Conservation (phyloP, 2,888 invertebrate genomes). For the Spodoptera picta region DNA sequence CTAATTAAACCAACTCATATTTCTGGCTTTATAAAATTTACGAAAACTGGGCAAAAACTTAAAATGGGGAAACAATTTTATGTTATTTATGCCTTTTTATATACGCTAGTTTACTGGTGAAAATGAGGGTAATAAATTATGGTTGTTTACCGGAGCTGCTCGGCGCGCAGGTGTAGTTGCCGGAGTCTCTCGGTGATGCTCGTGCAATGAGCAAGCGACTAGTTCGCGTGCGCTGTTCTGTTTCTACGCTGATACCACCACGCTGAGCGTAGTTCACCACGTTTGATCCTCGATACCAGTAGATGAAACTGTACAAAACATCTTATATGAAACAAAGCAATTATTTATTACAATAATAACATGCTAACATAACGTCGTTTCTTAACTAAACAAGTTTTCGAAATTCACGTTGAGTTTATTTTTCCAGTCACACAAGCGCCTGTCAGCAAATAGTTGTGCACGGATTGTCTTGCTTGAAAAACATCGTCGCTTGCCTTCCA, state of each 20-base stretch:
- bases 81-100: conserved; percentile 8
- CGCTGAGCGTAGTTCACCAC: conserved; percentile 95
- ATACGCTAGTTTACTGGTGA: not conserved
- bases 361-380: too few relatives aligned
- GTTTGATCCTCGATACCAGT: conserved; percentile 95
- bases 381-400: conserved; percentile 1
- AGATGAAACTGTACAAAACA: conserved; percentile 88
- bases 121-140: conserved; percentile 4
- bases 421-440: conserved; percentile 19
- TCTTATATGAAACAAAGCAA: too few relatives aligned
- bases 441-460: conserved; percentile 40
- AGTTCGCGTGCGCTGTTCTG: conserved; percentile 95
- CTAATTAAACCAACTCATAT: conserved; percentile 44
- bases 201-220: conserved; percentile 95
- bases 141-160: conserved; percentile 90
- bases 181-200: conserved; percentile 94
- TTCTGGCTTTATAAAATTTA: conserved; percentile 27
- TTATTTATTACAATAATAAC: too few relatives aligned
- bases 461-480: conserved; percentile 24
- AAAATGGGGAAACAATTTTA: conserved; percentile 11
- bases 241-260: conserved; percentile 95
- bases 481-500: conserved; percentile 7
- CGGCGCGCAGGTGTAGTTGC: conserved; percentile 97
- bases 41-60: conserved; percentile 17
- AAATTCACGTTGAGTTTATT: conserved; percentile 30